Percentiles rank a stretch among this genome's conserved stretches.
phyloP scores from a whole-genome alignment of 2,797 vertebrate species.

The Lagocephalus sceleratus region DNA sequence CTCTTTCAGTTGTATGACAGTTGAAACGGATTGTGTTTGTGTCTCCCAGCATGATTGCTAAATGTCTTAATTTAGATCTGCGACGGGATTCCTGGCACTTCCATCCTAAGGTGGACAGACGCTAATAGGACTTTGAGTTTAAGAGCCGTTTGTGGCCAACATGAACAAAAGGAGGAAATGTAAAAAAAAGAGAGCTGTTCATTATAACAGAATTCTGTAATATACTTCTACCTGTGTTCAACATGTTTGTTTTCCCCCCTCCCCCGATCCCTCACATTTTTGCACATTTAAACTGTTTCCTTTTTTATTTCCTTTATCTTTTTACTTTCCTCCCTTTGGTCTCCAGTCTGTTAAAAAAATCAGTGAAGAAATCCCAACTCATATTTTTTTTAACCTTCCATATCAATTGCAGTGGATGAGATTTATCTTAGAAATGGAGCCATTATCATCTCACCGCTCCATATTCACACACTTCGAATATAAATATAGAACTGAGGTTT shows the following conservation, averaged over 20 bases:
- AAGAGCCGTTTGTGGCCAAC: conserved; percentile 30
- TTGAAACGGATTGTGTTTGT: not conserved
- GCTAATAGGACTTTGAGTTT: conserved; percentile 12
- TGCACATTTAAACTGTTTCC: conserved; percentile 56
- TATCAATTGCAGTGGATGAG: conserved; percentile 12
- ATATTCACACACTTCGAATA: conserved; percentile 2
- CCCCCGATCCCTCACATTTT: conserved; percentile 52
- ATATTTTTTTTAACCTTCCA: conserved; percentile 14
- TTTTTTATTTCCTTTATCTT: conserved; percentile 52
- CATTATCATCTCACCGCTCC: not conserved
- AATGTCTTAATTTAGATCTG: conserved; percentile 61
- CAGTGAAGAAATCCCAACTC: conserved; percentile 8
- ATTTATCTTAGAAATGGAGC: not conserved
- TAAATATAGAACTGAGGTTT: conserved; percentile 3
- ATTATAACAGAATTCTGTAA: conserved; percentile 11
- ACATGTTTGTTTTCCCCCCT: conserved; percentile 14
- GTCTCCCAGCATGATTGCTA: not conserved
- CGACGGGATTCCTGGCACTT: conserved; percentile 71
- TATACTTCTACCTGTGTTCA: conserved; percentile 20
- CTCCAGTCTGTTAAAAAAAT: conserved; percentile 30
- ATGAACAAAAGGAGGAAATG: conserved; percentile 21
- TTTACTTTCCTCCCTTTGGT: conserved; percentile 50
- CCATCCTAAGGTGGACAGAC: conserved; percentile 57
- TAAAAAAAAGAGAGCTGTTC: conserved; percentile 23
- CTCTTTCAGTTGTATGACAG: not conserved